A percentile compares a stretch with the other conserved stretches of the same genome.
phyloP scores from a whole-genome alignment of 2,113 vertebrate genomes.

The Percopsis transmontana region DNA sequence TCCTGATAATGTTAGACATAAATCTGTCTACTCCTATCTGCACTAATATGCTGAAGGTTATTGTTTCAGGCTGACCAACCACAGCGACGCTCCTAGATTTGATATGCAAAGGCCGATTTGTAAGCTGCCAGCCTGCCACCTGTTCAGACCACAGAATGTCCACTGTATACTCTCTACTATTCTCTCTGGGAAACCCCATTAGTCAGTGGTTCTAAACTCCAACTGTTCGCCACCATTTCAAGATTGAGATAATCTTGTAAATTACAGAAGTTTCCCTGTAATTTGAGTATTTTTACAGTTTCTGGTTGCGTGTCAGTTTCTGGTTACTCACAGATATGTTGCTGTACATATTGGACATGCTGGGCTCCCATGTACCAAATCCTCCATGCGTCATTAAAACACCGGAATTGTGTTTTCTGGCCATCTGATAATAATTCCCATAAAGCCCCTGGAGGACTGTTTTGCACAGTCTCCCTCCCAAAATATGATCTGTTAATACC shows the following conservation, averaged over 20 bases:
- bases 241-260: no score
- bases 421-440: slow-evolving; percentile 49
- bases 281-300: no score
- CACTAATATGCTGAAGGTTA: background rate
- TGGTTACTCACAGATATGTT: slow-evolving; percentile 54
- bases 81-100: slow-evolving; percentile 61
- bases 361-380: slow-evolving; percentile 52
- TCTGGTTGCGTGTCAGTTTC: slow-evolving; percentile 35
- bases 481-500: slow-evolving; percentile 16
- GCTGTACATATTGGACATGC: slow-evolving; percentile 23
- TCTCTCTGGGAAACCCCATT: slow-evolving; percentile 59
- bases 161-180: slow-evolving; percentile 49
- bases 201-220: background rate
- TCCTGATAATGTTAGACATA: no score
- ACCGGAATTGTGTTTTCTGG: slow-evolving; percentile 59
- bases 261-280: no score
- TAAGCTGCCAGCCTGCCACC: slow-evolving; percentile 53
- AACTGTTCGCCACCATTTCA: no score
- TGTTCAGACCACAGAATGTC: slow-evolving; percentile 49
- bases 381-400: slow-evolving; percentile 62
- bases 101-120: slow-evolving; percentile 49
- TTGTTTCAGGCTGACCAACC: slow-evolving; percentile 35
- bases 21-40: slow-evolving; percentile 5
- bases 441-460: slow-evolving; percentile 29
- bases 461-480: background rate